These are phyloP conservation scores for Coregonus ussuriensis DNA, from an alignment of 2,797 vertebrate species.

Conservation along the genomic window DNA sequence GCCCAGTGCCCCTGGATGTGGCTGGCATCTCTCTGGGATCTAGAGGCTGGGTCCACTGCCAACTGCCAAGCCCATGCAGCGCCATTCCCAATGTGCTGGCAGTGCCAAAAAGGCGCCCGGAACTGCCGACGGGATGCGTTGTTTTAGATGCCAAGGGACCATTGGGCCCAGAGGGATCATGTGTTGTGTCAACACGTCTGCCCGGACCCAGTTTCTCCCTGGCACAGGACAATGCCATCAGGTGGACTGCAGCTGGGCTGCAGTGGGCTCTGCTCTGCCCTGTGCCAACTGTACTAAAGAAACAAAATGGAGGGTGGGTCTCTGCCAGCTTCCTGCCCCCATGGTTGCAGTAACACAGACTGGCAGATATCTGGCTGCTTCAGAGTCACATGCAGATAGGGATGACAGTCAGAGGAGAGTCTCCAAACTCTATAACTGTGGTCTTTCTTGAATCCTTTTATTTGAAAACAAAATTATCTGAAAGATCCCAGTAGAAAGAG, in stretches of 20 bases:
- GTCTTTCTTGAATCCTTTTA: neutral
- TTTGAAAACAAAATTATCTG: neutral
- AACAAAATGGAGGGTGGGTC: constrained; percentile 31
- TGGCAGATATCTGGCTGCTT: constrained; percentile 16
- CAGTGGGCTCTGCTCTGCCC: neutral
- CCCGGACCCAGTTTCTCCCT: constrained; percentile 9
- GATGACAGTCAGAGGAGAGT: neutral
- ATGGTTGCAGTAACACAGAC: neutral
- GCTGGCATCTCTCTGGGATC: constrained; percentile 17
- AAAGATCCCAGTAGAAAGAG: neutral
- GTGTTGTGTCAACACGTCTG: constrained; percentile 61
- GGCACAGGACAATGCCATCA: constrained; percentile 24
- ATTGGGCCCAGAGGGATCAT: constrained; percentile 42
- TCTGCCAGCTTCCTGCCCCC: constrained; percentile 12
- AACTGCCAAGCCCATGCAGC: constrained; percentile 26
- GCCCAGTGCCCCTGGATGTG: constrained; percentile 22
- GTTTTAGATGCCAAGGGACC: constrained; percentile 51
- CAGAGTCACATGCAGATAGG: neutral
- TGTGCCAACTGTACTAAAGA: constrained; percentile 54
- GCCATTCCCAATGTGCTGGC: neutral
- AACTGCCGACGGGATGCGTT: constrained; percentile 21
- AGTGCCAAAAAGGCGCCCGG: neutral
- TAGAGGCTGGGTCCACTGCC: constrained; percentile 57
- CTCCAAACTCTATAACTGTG: neutral
- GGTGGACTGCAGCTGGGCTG: constrained; percentile 29